Conservation (phyloP, 2,797 vertebrate genomes). For the Brotula barbata region DNA sequence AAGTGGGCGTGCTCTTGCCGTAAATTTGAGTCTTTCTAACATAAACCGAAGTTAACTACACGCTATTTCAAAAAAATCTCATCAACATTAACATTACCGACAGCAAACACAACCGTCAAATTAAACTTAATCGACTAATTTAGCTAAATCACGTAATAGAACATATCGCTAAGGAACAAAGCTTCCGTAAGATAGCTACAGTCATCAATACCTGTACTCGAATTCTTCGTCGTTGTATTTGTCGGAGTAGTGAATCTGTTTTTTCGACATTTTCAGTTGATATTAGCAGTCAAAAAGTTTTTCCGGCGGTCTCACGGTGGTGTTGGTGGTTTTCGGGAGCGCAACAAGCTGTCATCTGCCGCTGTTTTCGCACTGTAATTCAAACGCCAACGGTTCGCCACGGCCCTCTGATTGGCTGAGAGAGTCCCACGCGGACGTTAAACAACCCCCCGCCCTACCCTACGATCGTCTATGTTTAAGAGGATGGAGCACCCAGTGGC, state of each 20-base stretch:
- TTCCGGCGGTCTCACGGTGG: neutral
- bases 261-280: conserved; percentile 75
- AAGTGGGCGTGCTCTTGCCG: too few species aligned
- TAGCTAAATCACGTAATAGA: too few species aligned
- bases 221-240: conserved; percentile 83
- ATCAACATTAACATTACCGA: too few species aligned
- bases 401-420: conserved; percentile 60
- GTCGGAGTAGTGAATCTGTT: conserved; percentile 83
- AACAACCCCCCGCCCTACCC: neutral
- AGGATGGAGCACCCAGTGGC: neutral
- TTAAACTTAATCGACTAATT: too few species aligned
- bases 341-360: conserved; percentile 55
- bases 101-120: too few species aligned
- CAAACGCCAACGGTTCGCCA: conserved; percentile 75
- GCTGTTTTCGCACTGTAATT: conserved; percentile 64
- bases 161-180: too few species aligned
- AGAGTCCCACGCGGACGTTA: conserved; percentile 22
- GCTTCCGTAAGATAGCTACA: neutral
- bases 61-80: too few species aligned
- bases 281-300: neutral
- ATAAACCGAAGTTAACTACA: too few species aligned
- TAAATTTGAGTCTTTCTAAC: too few species aligned
- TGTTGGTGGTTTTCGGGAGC: neutral
- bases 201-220: conserved; percentile 77
- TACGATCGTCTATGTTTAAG: neutral